Conservation (phyloP, 2,797 vertebrate species). For the Eurystomus glaucurus region DNA sequence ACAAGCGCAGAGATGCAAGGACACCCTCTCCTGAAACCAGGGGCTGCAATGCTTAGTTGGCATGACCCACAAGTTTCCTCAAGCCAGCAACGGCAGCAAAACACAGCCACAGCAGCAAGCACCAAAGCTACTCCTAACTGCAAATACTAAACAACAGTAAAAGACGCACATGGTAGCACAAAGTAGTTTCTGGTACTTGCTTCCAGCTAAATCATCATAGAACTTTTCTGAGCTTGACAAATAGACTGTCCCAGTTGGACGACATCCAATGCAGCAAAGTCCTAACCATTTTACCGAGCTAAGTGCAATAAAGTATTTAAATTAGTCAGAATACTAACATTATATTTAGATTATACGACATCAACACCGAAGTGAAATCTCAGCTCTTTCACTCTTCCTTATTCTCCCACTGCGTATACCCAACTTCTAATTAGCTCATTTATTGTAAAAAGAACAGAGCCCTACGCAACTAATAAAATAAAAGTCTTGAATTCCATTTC, state of each 20-base stretch:
- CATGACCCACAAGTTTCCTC: background rate
- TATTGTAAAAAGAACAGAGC: background rate
- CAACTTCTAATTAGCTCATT: constrained; percentile 41
- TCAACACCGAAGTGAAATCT: background rate
- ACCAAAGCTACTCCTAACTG: background rate
- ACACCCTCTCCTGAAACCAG: background rate
- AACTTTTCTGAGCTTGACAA: background rate
- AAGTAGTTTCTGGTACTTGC: background rate
- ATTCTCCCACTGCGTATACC: background rate
- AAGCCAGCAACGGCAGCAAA: background rate
- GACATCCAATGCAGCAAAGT: background rate
- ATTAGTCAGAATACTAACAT: constrained; percentile 10
- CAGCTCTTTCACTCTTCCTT: background rate
- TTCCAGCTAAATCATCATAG: background rate
- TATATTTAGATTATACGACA: background rate
- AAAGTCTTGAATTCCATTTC: constrained; percentile 2
- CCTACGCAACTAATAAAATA: background rate
- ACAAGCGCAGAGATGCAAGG: background rate
- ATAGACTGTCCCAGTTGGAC: background rate
- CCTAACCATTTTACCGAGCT: background rate
- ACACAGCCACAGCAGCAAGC: background rate
- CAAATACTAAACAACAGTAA: background rate
- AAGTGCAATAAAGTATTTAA: constrained; percentile 43
- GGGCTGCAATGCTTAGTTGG: rapidly evolving
- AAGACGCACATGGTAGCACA: background rate